phyloP scores from a whole-genome alignment of 2,888 invertebrate species.

The Pseudococcus jackbeardsleyi region DNA sequence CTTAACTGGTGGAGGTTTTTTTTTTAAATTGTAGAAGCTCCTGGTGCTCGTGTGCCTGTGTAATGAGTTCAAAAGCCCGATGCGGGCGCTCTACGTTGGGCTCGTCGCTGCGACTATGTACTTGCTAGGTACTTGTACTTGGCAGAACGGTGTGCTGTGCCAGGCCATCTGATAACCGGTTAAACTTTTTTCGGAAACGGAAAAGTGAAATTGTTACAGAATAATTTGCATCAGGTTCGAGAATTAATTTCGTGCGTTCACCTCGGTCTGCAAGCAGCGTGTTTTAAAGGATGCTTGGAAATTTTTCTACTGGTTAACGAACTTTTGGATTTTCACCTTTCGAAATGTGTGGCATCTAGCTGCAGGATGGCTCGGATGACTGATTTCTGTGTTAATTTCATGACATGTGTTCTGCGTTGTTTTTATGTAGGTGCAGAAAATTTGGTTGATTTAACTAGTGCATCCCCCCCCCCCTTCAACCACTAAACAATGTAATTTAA shows the following conservation, averaged over 20 bases:
- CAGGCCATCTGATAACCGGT: slow-evolving; percentile 26
- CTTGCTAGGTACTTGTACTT: neutral
- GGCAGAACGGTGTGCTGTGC: neutral
- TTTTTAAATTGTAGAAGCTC: neutral
- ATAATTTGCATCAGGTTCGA: slow-evolving; percentile 6
- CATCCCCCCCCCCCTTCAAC: no score
- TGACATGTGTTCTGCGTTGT: no score
- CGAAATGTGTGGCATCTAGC: no score
- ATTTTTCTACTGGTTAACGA: neutral
- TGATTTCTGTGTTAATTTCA: no score
- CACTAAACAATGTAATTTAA: no score
- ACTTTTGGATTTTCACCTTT: neutral
- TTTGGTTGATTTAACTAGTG: no score
- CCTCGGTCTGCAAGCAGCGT: neutral
- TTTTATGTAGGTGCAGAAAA: no score
- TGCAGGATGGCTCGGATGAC: no score
- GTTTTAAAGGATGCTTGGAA: slow-evolving; percentile 7
- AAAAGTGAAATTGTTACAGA: slow-evolving; percentile 32
- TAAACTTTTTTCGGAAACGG: slow-evolving; percentile 42
- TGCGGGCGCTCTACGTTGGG: neutral
- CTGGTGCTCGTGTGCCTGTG: neutral
- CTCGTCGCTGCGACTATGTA: neutral
- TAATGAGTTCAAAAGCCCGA: slow-evolving; percentile 51
- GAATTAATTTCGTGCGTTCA: slow-evolving; percentile 23
- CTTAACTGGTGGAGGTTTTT: neutral